These are phyloP conservation scores for Xiphorhynchus elegans DNA, from an alignment of 2,113 vertebrate species.

Conservation along the genomic window DNA sequence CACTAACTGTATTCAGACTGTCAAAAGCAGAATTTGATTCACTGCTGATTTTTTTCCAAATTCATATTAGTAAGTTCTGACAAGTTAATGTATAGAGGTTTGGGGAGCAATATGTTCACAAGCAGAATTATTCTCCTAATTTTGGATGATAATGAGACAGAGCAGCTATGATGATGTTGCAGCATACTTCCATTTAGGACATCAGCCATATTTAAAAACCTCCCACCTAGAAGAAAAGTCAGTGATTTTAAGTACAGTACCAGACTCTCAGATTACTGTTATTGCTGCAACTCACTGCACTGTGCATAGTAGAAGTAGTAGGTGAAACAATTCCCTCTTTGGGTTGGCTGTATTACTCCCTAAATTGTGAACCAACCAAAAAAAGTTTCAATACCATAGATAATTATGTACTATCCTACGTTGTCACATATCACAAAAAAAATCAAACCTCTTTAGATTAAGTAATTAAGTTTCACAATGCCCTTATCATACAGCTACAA, in stretches of 20 bases:
- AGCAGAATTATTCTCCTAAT: neutral
- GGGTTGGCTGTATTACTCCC: neutral
- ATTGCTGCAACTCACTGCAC: neutral
- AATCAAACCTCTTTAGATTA: neutral
- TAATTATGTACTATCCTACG: neutral
- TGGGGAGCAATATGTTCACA: neutral
- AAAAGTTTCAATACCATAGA: neutral
- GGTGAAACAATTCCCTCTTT: neutral
- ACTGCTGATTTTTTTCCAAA: neutral
- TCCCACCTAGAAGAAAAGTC: neutral
- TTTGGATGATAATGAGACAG: neutral
- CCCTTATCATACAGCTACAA: neutral
- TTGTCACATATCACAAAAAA: neutral
- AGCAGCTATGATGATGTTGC: neutral
- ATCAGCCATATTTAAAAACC: neutral
- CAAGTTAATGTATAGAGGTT: neutral
- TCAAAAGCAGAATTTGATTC: neutral
- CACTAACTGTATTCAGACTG: neutral
- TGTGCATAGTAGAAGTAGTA: neutral
- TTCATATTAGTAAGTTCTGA: neutral
- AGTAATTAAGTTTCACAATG: conserved; percentile 3
- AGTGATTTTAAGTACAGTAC: conserved; percentile 1
- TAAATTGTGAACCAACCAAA: neutral
- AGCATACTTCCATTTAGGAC: neutral
- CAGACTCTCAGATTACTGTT: neutral